These are phyloP conservation scores for Heliconius ethilla DNA, from an alignment of 2,888 invertebrate genomes.

Conservation along the genomic window DNA sequence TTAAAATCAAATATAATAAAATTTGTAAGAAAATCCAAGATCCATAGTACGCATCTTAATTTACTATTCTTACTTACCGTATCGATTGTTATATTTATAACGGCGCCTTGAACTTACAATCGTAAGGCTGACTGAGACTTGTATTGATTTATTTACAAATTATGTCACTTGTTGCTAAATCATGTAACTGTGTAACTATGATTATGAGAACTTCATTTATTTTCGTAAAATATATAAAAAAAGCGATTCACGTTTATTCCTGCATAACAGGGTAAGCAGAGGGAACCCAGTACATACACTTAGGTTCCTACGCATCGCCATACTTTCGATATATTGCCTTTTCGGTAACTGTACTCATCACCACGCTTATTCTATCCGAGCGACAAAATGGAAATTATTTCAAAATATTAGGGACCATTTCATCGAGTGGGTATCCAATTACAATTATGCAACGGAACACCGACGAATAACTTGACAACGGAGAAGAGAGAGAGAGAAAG, in stretches of 20 bases:
- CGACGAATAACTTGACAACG: no score
- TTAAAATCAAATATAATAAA: not conserved
- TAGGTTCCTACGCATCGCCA: no score
- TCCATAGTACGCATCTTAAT: not conserved
- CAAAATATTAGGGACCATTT: no score
- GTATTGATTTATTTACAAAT: slow-evolving; percentile 19
- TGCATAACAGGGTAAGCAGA: not conserved
- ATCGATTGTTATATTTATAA: slow-evolving; percentile 26
- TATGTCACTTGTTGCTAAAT: slow-evolving; percentile 2
- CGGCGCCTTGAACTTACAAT: slow-evolving; percentile 21
- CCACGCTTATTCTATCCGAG: no score
- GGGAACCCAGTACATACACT: not conserved
- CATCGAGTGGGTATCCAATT: no score
- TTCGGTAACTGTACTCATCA: no score
- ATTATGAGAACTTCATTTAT: no score
- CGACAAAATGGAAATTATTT: no score
- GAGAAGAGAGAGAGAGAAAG: no score
- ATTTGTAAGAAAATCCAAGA: not conserved
- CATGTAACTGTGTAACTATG: not conserved
- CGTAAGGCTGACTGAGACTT: slow-evolving; percentile 13
- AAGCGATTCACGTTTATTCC: not conserved
- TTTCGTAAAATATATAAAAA: not conserved
- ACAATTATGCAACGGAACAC: no score
- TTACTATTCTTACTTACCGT: slow-evolving; percentile 3
- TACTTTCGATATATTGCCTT: no score